These are phyloP conservation scores for Corythoichthys intestinalis DNA, from an alignment of 2,113 vertebrate genomes.

Conservation along the genomic window DNA sequence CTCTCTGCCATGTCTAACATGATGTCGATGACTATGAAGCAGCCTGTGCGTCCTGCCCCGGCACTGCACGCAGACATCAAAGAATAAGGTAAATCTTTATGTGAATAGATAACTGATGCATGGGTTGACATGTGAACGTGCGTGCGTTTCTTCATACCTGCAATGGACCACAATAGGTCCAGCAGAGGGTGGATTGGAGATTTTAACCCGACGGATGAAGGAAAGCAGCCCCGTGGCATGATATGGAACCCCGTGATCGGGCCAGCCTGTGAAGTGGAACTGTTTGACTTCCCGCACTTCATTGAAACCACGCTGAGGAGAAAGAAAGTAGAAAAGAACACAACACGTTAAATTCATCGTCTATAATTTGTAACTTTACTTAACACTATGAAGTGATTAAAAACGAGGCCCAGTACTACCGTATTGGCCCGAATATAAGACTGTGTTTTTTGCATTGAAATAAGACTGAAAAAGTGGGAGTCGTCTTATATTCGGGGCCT, in stretches of 20 bases:
- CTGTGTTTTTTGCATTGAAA: too few species aligned
- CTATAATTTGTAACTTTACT: too few species aligned
- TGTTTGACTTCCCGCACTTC: conserved; percentile 98
- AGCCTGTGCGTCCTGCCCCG: conserved; percentile 93
- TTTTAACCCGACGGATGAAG: conserved; percentile 94
- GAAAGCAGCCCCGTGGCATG: conserved; percentile 95
- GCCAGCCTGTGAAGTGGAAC: conserved; percentile 99
- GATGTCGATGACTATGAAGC: conserved; percentile 98
- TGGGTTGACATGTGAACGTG: background rate
- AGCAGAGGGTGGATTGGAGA: conserved; percentile 94
- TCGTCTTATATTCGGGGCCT: too few species aligned
- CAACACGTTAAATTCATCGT: background rate
- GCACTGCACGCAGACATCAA: conserved; percentile 71
- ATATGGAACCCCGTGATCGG: conserved; percentile 96
- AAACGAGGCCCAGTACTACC: too few species aligned
- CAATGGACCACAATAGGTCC: conserved; percentile 97
- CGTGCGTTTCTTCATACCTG: conserved; percentile 74
- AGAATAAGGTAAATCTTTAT: background rate
- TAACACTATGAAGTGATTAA: too few species aligned
- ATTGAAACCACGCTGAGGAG: conserved; percentile 86
- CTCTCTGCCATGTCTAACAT: conserved; percentile 99
- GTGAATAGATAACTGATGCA: background rate
- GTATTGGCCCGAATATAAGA: too few species aligned
- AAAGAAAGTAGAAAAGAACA: conserved; percentile 8
- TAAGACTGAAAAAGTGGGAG: too few species aligned